Percentiles rank a stretch among this genome's conserved stretches.
phyloP scores from a whole-genome alignment of 2,113 vertebrate species.

The Candoia aspera region DNA sequence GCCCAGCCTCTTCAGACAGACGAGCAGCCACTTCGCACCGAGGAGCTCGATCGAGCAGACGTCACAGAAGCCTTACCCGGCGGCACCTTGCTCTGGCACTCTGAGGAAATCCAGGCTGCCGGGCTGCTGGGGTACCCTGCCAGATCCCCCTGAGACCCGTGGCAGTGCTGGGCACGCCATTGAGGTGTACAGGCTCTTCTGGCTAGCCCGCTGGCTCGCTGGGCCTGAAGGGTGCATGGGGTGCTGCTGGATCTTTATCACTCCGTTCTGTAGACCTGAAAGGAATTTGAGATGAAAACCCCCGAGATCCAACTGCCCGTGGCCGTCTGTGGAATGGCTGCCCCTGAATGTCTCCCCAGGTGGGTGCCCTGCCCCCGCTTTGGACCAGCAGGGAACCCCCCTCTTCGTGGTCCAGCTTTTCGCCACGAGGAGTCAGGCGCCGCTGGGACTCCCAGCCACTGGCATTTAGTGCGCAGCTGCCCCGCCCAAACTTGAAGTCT shows the following conservation, averaged over 20 bases:
- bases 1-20: background rate
- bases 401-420: background rate
- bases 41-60: too few relatives aligned
- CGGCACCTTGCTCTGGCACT: conserved; percentile 95
- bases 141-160: conserved; percentile 72
- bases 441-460: background rate
- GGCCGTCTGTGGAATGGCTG: background rate
- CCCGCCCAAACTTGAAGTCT: background rate
- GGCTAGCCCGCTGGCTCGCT: conserved; percentile 70
- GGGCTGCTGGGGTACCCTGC: conserved; percentile 74
- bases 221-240: conserved; percentile 70
- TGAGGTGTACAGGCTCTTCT: conserved; percentile 71
- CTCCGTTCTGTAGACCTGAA: conserved; percentile 87
- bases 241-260: conserved; percentile 71
- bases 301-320: background rate
- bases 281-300: conserved; percentile 16
- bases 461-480: background rate
- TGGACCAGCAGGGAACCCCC: background rate
- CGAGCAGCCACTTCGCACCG: too few relatives aligned
- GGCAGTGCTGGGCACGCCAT: conserved; percentile 82
- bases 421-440: background rate
- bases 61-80: conserved; percentile 82
- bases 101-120: conserved; percentile 90
- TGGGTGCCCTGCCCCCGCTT: background rate
- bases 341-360: background rate